Evolutionary conservation across 2,888 invertebrate species (phyloP).

Genomic region (Lordiphosa andalusiaca): DNA sequence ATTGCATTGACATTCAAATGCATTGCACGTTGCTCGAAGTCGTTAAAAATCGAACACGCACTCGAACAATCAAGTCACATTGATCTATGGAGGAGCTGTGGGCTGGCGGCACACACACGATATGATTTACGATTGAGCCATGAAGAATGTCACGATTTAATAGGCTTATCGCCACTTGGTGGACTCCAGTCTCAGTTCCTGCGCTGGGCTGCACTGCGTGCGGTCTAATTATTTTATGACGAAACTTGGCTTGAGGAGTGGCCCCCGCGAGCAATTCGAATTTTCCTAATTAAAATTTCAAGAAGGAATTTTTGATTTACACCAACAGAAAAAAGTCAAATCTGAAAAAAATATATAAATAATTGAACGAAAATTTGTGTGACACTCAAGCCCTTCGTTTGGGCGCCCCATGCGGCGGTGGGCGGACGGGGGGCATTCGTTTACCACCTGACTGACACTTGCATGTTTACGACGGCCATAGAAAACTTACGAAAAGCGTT

Average conservation of each 20-base stretch:
- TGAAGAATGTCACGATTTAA: slow-evolving; percentile 75
- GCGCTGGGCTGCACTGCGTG: slow-evolving; percentile 56
- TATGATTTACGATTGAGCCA: slow-evolving; percentile 75
- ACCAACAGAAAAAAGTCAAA: slow-evolving; percentile 18
- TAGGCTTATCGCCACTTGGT: slow-evolving; percentile 61
- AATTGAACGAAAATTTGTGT: slow-evolving; percentile 42
- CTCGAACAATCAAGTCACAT: slow-evolving; percentile 61
- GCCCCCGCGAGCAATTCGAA: slow-evolving; percentile 20
- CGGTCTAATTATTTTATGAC: slow-evolving; percentile 75
- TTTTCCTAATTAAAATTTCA: slow-evolving; percentile 67
- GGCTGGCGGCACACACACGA: slow-evolving; percentile 28
- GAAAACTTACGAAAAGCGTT: slow-evolving; percentile 45
- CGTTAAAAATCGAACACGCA: slow-evolving; percentile 76
- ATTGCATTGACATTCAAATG: slow-evolving; percentile 58
- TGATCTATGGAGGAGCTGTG: slow-evolving; percentile 58
- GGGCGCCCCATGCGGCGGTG: slow-evolving; percentile 24
- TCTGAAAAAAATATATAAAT: slow-evolving; percentile 20
- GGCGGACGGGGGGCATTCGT: slow-evolving; percentile 6
- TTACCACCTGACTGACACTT: slow-evolving; percentile 6
- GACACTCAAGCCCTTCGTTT: slow-evolving; percentile 34
- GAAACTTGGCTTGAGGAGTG: slow-evolving; percentile 43
- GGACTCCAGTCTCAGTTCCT: slow-evolving; percentile 29
- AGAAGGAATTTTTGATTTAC: slow-evolving; percentile 61
- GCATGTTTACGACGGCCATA: slow-evolving; percentile 2
- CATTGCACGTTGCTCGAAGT: slow-evolving; percentile 54